Conservation (phyloP, 2,888 invertebrate species). For the Tridacna crocea region DNA sequence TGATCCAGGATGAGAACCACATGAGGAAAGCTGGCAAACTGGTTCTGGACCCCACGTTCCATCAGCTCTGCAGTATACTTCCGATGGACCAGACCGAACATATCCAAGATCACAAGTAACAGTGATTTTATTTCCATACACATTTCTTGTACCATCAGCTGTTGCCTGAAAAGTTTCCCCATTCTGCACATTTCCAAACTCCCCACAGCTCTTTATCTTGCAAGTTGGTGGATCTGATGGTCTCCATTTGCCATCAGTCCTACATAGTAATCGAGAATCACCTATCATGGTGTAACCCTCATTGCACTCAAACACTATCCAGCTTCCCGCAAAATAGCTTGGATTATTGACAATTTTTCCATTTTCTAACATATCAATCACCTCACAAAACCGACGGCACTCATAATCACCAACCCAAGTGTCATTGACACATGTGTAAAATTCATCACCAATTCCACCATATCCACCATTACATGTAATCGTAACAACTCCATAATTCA, state of each 20-base stretch:
- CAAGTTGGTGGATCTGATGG: conserved; percentile 34
- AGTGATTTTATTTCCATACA: conserved; percentile 34
- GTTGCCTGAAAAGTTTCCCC: conserved; percentile 29
- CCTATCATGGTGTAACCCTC: conserved; percentile 31
- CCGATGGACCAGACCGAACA: conserved; percentile 30
- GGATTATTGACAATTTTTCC: conserved; percentile 23
- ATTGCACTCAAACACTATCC: conserved; percentile 33
- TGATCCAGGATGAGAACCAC: conserved; percentile 34
- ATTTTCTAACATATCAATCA: conserved; percentile 25
- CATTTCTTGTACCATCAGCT: conserved; percentile 17
- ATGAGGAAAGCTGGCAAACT: conserved; percentile 18
- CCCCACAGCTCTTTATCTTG: conserved; percentile 34
- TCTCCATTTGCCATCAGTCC: conserved; percentile 29
- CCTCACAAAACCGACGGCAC: conserved; percentile 4
- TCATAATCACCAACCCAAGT: conserved; percentile 14
- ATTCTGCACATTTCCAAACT: conserved; percentile 38
- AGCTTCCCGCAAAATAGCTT: conserved; percentile 21
- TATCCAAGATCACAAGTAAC: conserved; percentile 39
- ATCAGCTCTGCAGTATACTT: conserved; percentile 32
- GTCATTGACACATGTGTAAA: conserved; percentile 3
- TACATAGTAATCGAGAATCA: conserved; percentile 1
- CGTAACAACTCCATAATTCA: neutral
- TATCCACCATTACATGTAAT: neutral
- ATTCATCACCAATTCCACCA: neutral
- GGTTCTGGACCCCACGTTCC: conserved; percentile 44